Evolutionary conservation across 2,113 vertebrate genomes (phyloP).

Genomic region (Speoplatyrhinus poulsoni): DNA sequence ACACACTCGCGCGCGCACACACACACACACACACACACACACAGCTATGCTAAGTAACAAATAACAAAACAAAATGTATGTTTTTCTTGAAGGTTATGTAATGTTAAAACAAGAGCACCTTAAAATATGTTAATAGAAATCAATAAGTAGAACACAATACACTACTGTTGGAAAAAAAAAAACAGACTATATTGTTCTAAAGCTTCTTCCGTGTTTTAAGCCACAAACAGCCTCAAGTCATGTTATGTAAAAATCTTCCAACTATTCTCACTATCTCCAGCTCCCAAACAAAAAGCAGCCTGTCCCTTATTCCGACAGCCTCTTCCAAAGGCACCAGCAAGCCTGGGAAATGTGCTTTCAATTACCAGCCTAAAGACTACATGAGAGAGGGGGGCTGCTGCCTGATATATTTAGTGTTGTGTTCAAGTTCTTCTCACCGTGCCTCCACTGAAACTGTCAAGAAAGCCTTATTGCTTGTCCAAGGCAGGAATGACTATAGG

Average conservation of each 20-base stretch:
- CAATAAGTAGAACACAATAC: too few species aligned
- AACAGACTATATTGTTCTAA: not conserved
- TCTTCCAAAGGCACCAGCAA: conserved; percentile 61
- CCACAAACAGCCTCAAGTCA: conserved; percentile 18
- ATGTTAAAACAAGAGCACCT: not conserved
- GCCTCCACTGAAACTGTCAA: conserved; percentile 83
- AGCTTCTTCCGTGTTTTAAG: conserved; percentile 19
- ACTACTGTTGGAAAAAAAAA: not conserved
- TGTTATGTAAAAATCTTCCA: conserved; percentile 28
- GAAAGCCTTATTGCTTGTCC: conserved; percentile 86
- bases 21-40: too few species aligned
- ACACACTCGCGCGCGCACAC: too few species aligned
- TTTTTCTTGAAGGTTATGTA: not conserved
- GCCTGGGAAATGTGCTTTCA: conserved; percentile 89
- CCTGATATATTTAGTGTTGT: conserved; percentile 91
- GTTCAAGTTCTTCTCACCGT: conserved; percentile 86
- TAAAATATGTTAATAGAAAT: not conserved
- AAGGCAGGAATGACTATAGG: conserved; percentile 80
- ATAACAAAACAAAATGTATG: not conserved
- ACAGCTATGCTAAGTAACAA: too few species aligned
- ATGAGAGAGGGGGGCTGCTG: conserved; percentile 51
- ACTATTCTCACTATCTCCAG: conserved; percentile 36
- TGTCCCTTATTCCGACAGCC: conserved; percentile 59
- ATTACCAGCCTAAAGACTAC: conserved; percentile 84
- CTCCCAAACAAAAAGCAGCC: conserved; percentile 68